These are phyloP conservation scores for Microtus montanus DNA, from an alignment of 2,113 vertebrate genomes.

Conservation along the genomic window DNA sequence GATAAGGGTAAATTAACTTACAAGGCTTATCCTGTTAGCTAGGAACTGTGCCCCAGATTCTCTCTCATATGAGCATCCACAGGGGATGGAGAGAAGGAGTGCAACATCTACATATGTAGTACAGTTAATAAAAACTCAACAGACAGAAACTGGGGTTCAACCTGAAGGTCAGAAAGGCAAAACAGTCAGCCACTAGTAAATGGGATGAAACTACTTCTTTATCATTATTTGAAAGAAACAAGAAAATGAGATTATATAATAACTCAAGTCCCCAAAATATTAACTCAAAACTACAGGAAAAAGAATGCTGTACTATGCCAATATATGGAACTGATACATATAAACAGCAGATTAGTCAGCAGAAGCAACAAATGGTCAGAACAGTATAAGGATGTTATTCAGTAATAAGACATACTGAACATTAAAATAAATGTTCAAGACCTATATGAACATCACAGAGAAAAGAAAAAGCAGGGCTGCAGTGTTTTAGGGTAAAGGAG, in stretches of 20 bases:
- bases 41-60: neutral
- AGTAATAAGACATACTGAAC: neutral
- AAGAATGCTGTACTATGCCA: neutral
- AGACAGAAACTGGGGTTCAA: too few relatives aligned
- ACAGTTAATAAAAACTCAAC: too few relatives aligned
- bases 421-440: neutral
- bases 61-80: neutral
- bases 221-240: neutral
- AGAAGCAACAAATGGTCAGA: neutral
- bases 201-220: neutral
- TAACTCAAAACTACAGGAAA: neutral
- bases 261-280: neutral
- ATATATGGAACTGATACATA: neutral
- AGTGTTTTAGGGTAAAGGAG: neutral
- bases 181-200: neutral
- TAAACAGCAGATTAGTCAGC: neutral
- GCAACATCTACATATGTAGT: neutral
- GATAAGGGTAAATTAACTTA: neutral
- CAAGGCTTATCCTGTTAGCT: neutral
- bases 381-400: neutral
- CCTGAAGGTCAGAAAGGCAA: too few relatives aligned
- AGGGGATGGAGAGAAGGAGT: neutral
- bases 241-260: neutral
- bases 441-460: neutral
- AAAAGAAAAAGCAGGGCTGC: neutral